Conservation (phyloP, 2,888 invertebrate species). For the Pterostichus madidus region DNA sequence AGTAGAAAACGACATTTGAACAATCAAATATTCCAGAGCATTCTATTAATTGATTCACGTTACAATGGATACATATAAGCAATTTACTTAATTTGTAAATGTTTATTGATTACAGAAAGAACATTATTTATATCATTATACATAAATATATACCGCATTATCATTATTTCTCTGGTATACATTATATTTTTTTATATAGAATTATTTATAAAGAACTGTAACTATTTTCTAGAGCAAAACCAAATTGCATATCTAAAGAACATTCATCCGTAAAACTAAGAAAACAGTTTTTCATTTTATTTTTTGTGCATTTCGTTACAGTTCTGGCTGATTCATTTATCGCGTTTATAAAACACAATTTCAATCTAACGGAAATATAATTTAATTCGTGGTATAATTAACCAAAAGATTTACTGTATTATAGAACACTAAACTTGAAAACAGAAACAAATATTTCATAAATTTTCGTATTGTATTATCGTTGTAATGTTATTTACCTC, state of each 20-base stretch:
- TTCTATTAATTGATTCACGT: constrained; percentile 45
- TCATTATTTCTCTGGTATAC: no score
- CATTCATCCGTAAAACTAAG: constrained; percentile 8
- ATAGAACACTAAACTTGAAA: no score
- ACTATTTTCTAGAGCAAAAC: constrained; percentile 25
- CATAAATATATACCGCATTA: no score
- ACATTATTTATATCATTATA: background rate
- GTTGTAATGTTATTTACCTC: no score
- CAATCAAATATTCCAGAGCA: constrained; percentile 43
- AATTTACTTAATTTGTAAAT: constrained; percentile 49
- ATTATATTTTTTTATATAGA: no score
- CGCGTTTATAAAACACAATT: constrained; percentile 37
- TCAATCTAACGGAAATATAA: constrained; percentile 22
- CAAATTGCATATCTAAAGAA: constrained; percentile 39
- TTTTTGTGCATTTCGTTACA: constrained; percentile 50
- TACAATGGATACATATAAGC: background rate
- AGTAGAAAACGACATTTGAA: constrained; percentile 44
- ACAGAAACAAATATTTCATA: no score
- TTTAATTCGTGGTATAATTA: constrained; percentile 24
- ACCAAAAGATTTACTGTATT: background rate
- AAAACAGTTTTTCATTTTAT: constrained; percentile 19
- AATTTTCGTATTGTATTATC: no score
- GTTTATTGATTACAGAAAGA: constrained; percentile 11
- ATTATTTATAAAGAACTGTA: background rate
- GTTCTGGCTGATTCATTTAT: constrained; percentile 37